Evolutionary conservation across 2,797 vertebrate genomes (phyloP).

Genomic region (Artibeus jamaicensis): DNA sequence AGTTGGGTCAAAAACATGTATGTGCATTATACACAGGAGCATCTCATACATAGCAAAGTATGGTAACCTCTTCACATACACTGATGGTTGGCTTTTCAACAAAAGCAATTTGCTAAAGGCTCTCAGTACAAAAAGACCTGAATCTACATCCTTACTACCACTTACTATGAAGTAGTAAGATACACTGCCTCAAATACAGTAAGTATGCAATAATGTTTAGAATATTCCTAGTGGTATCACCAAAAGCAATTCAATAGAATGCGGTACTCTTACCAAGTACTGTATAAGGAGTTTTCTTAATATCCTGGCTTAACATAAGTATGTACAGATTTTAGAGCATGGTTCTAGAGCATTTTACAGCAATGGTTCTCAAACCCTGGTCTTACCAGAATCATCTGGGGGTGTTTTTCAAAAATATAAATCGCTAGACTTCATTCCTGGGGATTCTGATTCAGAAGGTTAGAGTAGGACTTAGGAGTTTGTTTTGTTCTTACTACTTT

Average conservation of each 20-base stretch:
- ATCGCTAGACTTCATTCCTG: neutral
- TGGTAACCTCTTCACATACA: neutral
- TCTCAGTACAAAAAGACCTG: neutral
- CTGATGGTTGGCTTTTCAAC: neutral
- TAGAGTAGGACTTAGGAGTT: neutral
- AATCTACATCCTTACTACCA: neutral
- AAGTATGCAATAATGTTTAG: neutral
- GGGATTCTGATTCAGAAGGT: neutral
- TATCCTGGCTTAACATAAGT: neutral
- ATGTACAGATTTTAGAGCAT: neutral
- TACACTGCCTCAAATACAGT: neutral
- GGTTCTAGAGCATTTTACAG: no score
- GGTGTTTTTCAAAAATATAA: neutral
- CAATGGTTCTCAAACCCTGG: neutral
- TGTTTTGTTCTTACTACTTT: conserved; percentile 6
- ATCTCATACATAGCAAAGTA: no score
- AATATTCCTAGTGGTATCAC: neutral
- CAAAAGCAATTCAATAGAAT: neutral
- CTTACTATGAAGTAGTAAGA: neutral
- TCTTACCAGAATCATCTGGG: neutral
- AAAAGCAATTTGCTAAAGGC: neutral
- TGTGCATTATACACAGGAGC: no score
- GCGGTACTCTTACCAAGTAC: neutral
- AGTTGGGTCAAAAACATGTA: no score
- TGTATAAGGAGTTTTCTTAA: neutral